Conservation (phyloP, 2,797 vertebrate genomes). For the Chanos chanos region DNA sequence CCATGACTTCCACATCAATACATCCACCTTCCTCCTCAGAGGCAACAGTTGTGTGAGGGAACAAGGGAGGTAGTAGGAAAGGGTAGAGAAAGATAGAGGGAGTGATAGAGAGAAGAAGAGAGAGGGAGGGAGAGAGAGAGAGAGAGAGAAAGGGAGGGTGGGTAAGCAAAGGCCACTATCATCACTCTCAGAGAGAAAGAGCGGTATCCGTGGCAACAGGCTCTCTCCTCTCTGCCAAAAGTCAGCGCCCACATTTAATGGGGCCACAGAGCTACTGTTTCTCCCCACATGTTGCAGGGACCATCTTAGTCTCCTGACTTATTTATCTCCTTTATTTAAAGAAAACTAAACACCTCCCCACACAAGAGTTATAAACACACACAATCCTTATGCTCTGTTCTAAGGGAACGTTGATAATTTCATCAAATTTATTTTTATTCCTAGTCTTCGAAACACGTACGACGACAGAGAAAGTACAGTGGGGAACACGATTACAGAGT, state of each 20-base stretch:
- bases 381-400: neutral
- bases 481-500: neutral
- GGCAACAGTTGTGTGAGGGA: neutral
- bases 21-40: too few species aligned
- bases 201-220: slow-evolving; percentile 74
- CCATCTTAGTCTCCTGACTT: neutral
- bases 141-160: slow-evolving; percentile 28
- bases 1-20: too few species aligned
- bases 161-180: slow-evolving; percentile 38
- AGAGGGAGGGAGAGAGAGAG: slow-evolving; percentile 10
- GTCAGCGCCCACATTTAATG: slow-evolving; percentile 54
- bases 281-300: slow-evolving; percentile 11
- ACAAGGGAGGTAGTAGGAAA: slow-evolving; percentile 25
- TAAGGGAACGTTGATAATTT: slow-evolving; percentile 1
- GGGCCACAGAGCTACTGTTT: slow-evolving; percentile 47
- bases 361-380: neutral
- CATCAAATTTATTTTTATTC: too few species aligned
- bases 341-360: neutral
- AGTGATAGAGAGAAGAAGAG: slow-evolving; percentile 22
- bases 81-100: slow-evolving; percentile 26
- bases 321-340: slow-evolving; percentile 21
- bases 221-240: slow-evolving; percentile 54
- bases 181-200: slow-evolving; percentile 40
- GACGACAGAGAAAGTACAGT: too few species aligned
- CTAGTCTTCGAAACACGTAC: too few species aligned